These are phyloP conservation scores for Lasioglossum pauxillum DNA, from an alignment of 2,888 invertebrate species.

Conservation along the genomic window DNA sequence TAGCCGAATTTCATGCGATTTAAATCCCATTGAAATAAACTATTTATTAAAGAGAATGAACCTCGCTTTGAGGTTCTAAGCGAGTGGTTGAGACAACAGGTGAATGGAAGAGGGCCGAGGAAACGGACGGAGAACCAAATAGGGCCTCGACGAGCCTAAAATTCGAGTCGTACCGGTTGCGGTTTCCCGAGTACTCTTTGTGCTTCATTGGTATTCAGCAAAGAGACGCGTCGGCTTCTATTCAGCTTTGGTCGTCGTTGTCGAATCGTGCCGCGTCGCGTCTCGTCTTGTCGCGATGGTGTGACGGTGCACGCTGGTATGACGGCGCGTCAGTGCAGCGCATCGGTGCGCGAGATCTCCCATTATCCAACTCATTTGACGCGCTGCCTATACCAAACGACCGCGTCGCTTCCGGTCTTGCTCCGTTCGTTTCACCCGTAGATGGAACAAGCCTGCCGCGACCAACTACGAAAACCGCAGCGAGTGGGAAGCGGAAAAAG, in stretches of 20 bases:
- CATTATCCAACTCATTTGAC: slow-evolving; percentile 1
- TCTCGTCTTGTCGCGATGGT: background rate
- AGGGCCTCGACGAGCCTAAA: background rate
- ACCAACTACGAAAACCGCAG: background rate
- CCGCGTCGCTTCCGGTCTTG: slow-evolving; percentile 18
- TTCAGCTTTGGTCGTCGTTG: background rate
- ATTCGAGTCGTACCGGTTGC: slow-evolving; percentile 34
- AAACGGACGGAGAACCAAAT: background rate
- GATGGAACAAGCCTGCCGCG: background rate
- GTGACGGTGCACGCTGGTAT: background rate
- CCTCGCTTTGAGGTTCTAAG: background rate
- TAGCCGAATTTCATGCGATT: background rate
- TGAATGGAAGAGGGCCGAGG: background rate
- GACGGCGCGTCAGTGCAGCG: background rate
- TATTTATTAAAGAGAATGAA: background rate
- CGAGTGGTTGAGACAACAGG: background rate
- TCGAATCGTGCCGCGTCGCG: slow-evolving; percentile 14
- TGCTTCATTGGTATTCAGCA: slow-evolving; percentile 43
- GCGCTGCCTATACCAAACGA: background rate
- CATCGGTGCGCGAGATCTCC: background rate
- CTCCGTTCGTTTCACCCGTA: background rate
- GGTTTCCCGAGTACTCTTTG: background rate
- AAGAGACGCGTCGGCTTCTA: background rate
- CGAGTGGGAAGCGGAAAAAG: slow-evolving; percentile 36
- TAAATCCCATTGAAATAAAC: background rate